Conservation (phyloP, 2,888 invertebrate species). For the Syrphus vitripennis region DNA sequence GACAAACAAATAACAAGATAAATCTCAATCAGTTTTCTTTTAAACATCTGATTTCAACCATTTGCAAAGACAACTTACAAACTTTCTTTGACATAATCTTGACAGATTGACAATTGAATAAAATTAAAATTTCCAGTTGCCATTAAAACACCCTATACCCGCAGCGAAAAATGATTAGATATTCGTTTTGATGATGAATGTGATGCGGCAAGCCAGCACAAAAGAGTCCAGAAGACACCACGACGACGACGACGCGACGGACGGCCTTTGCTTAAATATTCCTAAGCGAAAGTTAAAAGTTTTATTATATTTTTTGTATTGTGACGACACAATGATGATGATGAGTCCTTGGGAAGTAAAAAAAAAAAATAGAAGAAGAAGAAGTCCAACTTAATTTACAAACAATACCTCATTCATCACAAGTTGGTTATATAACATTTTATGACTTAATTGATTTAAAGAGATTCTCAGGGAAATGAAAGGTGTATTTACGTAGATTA, state of each 20-base stretch:
- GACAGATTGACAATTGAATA: no score
- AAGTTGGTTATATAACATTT: slow-evolving; percentile 44
- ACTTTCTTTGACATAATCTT: no score
- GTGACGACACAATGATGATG: neutral
- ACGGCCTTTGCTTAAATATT: slow-evolving; percentile 40
- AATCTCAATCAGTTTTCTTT: no score
- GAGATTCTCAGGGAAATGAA: slow-evolving; percentile 2
- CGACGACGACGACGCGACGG: neutral
- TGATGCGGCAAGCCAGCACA: neutral
- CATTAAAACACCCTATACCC: neutral
- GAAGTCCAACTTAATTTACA: slow-evolving; percentile 11
- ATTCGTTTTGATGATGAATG: slow-evolving; percentile 43
- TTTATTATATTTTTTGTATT: neutral
- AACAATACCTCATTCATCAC: slow-evolving; percentile 21
- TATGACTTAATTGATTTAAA: slow-evolving; percentile 43
- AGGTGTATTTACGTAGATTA: neutral
- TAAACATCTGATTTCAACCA: no score
- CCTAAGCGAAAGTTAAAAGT: slow-evolving; percentile 56
- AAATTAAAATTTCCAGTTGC: no score
- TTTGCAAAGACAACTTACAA: no score
- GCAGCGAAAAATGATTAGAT: neutral
- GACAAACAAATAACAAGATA: no score
- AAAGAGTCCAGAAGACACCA: no score
- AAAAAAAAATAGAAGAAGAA: neutral
- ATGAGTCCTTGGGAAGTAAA: slow-evolving; percentile 36